phyloP scores from a whole-genome alignment of 1,140 invertebrate species.

The Ips nitidus region DNA sequence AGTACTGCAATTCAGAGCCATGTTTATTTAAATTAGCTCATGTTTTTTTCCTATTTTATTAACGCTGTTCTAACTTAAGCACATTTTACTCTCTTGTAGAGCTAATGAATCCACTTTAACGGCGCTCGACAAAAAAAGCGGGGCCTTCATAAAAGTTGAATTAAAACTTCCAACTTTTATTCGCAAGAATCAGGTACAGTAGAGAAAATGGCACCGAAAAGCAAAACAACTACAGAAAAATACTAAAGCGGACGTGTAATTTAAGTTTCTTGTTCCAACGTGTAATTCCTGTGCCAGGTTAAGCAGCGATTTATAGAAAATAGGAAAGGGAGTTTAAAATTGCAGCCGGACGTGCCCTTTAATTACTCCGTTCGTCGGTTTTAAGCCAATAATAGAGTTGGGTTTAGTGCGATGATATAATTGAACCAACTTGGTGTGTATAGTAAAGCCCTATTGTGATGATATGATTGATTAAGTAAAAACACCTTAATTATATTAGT shows the following conservation, averaged over 20 bases:
- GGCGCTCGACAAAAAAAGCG: too few relatives aligned
- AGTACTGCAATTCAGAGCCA: too few relatives aligned
- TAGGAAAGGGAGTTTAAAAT: slow-evolving; percentile 5
- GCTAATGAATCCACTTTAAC: too few relatives aligned
- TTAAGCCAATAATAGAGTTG: background rate
- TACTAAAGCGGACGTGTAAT: background rate
- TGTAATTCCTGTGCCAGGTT: slow-evolving; percentile 1
- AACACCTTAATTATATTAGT: too few relatives aligned
- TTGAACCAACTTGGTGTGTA: too few relatives aligned
- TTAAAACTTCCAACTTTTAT: background rate
- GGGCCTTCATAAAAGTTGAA: background rate
- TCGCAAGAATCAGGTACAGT: background rate
- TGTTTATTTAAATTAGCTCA: too few relatives aligned
- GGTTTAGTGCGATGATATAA: too few relatives aligned
- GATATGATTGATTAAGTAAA: too few relatives aligned
- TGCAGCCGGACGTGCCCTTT: background rate
- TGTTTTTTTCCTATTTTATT: too few relatives aligned
- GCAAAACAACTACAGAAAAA: slow-evolving; percentile 2
- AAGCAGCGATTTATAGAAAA: slow-evolving; percentile 5
- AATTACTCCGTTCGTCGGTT: background rate
- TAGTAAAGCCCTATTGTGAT: too few relatives aligned
- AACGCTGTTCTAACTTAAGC: too few relatives aligned
- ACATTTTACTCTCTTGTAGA: too few relatives aligned
- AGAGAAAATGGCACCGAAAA: background rate
- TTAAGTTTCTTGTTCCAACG: slow-evolving; percentile 5